These are phyloP conservation scores for Psittacula echo DNA, from an alignment of 2,797 vertebrate species.

Conservation along the genomic window DNA sequence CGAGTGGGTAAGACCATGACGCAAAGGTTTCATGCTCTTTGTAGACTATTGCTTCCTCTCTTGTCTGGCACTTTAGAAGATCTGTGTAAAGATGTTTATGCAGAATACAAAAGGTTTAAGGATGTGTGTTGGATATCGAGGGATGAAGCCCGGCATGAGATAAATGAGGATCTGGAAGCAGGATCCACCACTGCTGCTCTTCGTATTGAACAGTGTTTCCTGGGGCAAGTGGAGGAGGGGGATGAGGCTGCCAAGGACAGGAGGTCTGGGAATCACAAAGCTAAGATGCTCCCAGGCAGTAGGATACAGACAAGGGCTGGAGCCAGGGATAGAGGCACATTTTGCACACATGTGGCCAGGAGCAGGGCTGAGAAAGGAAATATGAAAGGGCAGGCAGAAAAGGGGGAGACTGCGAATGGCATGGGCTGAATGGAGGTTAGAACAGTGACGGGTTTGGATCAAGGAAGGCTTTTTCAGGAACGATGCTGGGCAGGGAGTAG, in stretches of 20 bases:
- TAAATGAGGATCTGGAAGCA: background rate
- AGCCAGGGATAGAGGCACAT: background rate
- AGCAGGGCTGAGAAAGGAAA: background rate
- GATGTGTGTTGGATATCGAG: background rate
- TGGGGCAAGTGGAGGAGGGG: background rate
- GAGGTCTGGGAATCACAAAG: background rate
- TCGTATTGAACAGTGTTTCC: background rate
- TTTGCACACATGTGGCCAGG: background rate
- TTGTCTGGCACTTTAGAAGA: background rate
- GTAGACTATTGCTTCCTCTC: slow-evolving; percentile 11
- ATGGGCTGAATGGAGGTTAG: background rate
- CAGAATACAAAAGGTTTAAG: slow-evolving; percentile 23
- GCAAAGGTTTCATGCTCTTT: background rate
- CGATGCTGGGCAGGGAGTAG: background rate
- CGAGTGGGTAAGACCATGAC: background rate
- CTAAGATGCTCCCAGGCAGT: background rate
- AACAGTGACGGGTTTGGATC: background rate
- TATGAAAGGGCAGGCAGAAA: accelerated
- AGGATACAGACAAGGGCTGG: background rate
- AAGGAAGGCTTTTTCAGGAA: background rate
- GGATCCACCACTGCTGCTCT: background rate
- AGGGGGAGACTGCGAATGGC: background rate
- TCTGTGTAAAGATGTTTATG: slow-evolving; percentile 22
- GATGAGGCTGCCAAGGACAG: background rate
- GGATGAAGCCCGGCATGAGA: slow-evolving; percentile 1